Conservation (phyloP, 2,113 vertebrate species). For the Cairina moschata region DNA sequence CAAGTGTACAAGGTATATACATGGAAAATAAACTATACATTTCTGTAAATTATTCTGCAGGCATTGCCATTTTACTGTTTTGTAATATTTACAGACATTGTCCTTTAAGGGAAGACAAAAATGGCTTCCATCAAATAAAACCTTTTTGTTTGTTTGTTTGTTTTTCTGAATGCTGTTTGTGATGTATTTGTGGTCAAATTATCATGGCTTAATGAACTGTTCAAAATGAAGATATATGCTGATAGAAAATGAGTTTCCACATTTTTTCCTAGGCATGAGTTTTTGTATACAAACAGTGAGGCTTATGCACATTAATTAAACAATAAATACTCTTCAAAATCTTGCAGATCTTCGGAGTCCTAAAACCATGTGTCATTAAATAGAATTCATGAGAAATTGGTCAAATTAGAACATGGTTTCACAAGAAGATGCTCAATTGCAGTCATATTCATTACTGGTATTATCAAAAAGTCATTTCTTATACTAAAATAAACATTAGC, state of each 20-base stretch:
- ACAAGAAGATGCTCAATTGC: neutral
- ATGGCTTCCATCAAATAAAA: neutral
- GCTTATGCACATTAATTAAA: neutral
- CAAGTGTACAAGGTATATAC: neutral
- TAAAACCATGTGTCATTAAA: neutral
- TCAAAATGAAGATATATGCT: neutral
- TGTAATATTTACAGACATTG: neutral
- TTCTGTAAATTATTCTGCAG: neutral
- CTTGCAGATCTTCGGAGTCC: neutral
- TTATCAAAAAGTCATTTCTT: neutral
- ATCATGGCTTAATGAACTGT: neutral
- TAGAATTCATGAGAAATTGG: neutral
- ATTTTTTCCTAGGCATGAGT: neutral
- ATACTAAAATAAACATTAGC: neutral
- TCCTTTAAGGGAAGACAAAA: neutral
- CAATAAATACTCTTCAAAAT: neutral
- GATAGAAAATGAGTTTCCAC: neutral
- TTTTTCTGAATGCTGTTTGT: neutral
- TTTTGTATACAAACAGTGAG: neutral
- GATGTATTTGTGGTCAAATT: neutral
- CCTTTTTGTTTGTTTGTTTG: too few species aligned
- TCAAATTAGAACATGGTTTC: neutral
- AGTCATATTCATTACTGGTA: neutral
- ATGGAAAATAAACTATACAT: neutral
- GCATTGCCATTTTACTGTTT: neutral